phyloP scores from a whole-genome alignment of 2,113 vertebrate genomes.

The Calidris pugnax region DNA sequence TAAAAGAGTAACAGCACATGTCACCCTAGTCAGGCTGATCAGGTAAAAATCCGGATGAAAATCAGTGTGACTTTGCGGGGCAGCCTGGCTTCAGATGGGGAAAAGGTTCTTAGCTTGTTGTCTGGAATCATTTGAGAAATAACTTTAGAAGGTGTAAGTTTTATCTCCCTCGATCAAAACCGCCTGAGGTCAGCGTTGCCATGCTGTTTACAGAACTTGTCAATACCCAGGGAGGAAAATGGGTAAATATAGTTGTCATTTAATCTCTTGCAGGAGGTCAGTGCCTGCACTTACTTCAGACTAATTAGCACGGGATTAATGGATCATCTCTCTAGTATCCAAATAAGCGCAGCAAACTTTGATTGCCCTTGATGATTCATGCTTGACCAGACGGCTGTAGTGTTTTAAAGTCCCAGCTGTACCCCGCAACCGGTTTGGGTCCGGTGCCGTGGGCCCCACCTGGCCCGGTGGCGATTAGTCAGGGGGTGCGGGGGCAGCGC shows the following conservation, averaged over 20 bases:
- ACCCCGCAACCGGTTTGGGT: not conserved
- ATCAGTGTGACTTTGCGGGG: not conserved
- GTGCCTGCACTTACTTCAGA: slow-evolving; percentile 35
- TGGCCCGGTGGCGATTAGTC: accelerated
- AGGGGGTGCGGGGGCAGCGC: accelerated
- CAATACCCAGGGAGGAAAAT: slow-evolving; percentile 1
- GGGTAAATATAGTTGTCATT: slow-evolving; percentile 63
- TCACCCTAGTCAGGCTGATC: not conserved
- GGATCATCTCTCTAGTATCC: slow-evolving; percentile 43
- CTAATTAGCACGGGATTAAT: slow-evolving; percentile 60
- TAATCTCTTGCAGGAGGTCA: slow-evolving; percentile 65
- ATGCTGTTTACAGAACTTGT: not conserved
- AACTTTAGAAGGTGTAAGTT: not conserved
- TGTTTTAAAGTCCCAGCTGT: not conserved
- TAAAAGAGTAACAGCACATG: not conserved
- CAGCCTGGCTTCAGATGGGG: not conserved
- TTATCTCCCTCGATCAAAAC: not conserved
- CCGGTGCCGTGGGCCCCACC: accelerated
- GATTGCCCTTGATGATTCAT: slow-evolving; percentile 35
- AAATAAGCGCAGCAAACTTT: slow-evolving; percentile 56
- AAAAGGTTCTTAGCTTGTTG: not conserved
- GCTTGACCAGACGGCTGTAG: not conserved
- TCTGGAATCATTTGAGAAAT: not conserved
- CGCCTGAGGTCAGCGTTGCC: not conserved
- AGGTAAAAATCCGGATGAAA: not conserved